These are phyloP conservation scores for Oreochromis grahami DNA, from an alignment of 2,797 vertebrate species.

Conservation along the genomic window DNA sequence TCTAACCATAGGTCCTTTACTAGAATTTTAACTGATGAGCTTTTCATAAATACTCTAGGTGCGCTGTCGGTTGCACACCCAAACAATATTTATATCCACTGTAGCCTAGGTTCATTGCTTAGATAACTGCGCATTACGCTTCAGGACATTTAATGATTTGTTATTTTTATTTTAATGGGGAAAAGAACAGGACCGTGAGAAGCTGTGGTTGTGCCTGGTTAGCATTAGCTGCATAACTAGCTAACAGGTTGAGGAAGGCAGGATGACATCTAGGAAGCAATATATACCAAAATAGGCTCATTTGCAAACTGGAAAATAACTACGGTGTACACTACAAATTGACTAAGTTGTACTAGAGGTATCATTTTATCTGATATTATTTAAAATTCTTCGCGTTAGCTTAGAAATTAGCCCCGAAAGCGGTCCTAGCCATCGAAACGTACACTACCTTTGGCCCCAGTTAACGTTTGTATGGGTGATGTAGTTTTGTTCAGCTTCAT, in stretches of 20 bases:
- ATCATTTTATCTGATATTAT: neutral
- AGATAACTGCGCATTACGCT: neutral
- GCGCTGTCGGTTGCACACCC: neutral
- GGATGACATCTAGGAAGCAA: neutral
- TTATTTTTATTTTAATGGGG: neutral
- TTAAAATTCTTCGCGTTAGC: slow-evolving; percentile 13
- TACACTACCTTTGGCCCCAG: slow-evolving; percentile 52
- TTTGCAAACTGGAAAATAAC: neutral
- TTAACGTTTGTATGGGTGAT: slow-evolving; percentile 34
- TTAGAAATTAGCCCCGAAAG: slow-evolving; percentile 27
- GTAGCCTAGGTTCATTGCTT: neutral
- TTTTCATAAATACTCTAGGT: neutral
- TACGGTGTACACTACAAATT: neutral
- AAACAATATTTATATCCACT: neutral
- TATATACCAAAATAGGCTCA: neutral
- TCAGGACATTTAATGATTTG: neutral
- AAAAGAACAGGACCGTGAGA: neutral
- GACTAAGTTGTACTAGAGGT: neutral
- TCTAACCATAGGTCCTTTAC: neutral
- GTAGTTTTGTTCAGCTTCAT: slow-evolving; percentile 53
- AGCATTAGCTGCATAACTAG: slow-evolving; percentile 22
- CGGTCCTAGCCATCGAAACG: slow-evolving; percentile 29
- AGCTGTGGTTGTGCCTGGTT: slow-evolving; percentile 7
- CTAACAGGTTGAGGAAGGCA: neutral
- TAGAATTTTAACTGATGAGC: neutral